Conservation (phyloP, 2,888 invertebrate genomes). For the Epinotia bilunana region DNA sequence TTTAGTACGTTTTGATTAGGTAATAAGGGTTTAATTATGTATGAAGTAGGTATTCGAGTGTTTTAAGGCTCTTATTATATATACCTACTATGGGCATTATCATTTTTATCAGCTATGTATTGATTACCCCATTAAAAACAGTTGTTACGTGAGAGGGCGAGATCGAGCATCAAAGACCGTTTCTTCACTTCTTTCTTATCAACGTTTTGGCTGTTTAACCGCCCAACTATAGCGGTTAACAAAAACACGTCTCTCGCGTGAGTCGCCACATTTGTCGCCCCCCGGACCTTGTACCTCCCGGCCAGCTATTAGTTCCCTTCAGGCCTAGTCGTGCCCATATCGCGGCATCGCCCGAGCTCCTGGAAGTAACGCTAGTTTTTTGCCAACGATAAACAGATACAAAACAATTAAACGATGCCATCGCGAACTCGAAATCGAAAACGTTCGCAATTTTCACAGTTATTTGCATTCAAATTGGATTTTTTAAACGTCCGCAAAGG, state of each 20-base stretch:
- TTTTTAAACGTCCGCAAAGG: slow-evolving; percentile 64
- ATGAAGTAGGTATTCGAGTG: background rate
- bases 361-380: slow-evolving; percentile 78
- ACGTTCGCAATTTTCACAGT: slow-evolving; percentile 68
- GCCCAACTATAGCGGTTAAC: slow-evolving; percentile 33
- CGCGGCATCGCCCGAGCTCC: slow-evolving; percentile 26
- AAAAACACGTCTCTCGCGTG: slow-evolving; percentile 40
- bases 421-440: slow-evolving; percentile 71
- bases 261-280: slow-evolving; percentile 38
- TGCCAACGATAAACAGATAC: slow-evolving; percentile 63
- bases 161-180: background rate
- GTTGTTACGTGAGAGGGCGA: background rate
- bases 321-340: slow-evolving; percentile 21
- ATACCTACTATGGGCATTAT: background rate
- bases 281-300: slow-evolving; percentile 36
- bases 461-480: slow-evolving; percentile 77
- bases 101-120: background rate
- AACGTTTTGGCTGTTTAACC: slow-evolving; percentile 31
- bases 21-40: no score
- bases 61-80: background rate
- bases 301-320: slow-evolving; percentile 39
- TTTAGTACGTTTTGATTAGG: no score
- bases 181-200: slow-evolving; percentile 11
- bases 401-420: slow-evolving; percentile 70
- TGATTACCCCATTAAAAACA: no score